Base-by-base conservation (phyloP, 2,888 invertebrate genomes). In the Eucera pruinosa region DNA sequence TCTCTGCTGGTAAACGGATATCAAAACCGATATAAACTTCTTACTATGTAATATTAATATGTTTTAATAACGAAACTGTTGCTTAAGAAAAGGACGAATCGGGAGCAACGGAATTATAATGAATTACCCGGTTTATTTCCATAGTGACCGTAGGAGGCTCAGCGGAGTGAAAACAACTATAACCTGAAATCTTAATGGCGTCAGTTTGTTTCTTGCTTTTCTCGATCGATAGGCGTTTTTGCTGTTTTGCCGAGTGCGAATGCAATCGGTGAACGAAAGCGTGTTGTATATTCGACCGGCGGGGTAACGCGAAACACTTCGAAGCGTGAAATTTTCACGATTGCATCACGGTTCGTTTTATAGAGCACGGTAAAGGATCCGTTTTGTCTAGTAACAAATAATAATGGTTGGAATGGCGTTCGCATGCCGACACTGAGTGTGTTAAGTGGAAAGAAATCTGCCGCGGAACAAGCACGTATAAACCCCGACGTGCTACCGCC, bases 371-470 rank as follows among this genome's bases (percentile, higher is more conserved):
- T 18, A 43, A 20, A 58, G 36, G 50, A 50, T 43, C 11, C 43
- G 43, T 57, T 61, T 36, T 43, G 39, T 55, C 48, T 54, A 45
- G 41, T 55, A 54, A 41, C 47, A 66, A 71, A 66, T 61, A 58
- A 30, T 36, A 36, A n/a, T 43, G 13, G 23, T n/a, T 5, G 33
- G 60, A 47, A 61, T 41, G n/a, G 64, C 57, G 58, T 45, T 68
- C 62, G 62, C 30, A 39, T 36, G 52, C 27, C 43, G 48, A n/a
- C 36, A 13, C 57, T 45, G 41, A 45, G 61, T 48, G 81, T 66
- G 80, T 58, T 80, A 77, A 81, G 72, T 73, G 80, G 64, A 64
- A 68, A 76, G 60, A 76, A 77, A 77, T 64, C 58, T 33, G 39
- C 47, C 27, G 55, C 47, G 70, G 33, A 65, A 55, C 52, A 39